Conservation (phyloP, 2,888 invertebrate species). For the Gymnoscelis rufifasciata region DNA sequence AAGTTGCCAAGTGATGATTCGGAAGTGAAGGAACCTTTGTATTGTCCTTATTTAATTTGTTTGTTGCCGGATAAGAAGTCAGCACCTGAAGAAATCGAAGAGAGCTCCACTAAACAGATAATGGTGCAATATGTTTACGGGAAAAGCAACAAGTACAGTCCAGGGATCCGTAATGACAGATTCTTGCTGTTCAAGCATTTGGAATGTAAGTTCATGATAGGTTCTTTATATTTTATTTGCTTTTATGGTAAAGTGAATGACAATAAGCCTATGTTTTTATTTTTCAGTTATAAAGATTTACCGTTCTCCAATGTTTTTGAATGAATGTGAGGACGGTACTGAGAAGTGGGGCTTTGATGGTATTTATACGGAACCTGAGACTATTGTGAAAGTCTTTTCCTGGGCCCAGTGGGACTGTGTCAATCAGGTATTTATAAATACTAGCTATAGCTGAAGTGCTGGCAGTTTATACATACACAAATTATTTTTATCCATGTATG, state of each 20-base stretch:
- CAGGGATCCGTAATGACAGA: constrained; percentile 80
- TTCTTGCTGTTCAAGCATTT: constrained; percentile 87
- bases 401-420: constrained; percentile 93
- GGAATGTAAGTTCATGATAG: constrained; percentile 80
- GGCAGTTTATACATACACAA: no score
- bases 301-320: constrained; percentile 68
- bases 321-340: constrained; percentile 67
- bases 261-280: no score
- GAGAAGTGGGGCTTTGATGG: constrained; percentile 79
- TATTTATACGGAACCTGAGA: constrained; percentile 74
- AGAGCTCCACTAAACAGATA: constrained; percentile 83
- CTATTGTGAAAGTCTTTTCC: constrained; percentile 84
- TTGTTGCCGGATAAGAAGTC: constrained; percentile 64
- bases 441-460: background rate
- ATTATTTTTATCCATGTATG: no score
- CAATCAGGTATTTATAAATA: constrained; percentile 66
- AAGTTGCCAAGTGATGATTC: constrained; percentile 50
- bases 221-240: constrained; percentile 2
- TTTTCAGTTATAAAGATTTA: constrained; percentile 63
- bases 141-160: constrained; percentile 73
- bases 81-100: constrained; percentile 60
- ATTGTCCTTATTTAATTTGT: constrained; percentile 82
- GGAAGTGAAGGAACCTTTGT: constrained; percentile 63
- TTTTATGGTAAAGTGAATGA: no score
- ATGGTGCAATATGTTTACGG: constrained; percentile 89